These are phyloP conservation scores for Dysmachus trigonus DNA, from an alignment of 2,888 invertebrate genomes.

Conservation along the genomic window DNA sequence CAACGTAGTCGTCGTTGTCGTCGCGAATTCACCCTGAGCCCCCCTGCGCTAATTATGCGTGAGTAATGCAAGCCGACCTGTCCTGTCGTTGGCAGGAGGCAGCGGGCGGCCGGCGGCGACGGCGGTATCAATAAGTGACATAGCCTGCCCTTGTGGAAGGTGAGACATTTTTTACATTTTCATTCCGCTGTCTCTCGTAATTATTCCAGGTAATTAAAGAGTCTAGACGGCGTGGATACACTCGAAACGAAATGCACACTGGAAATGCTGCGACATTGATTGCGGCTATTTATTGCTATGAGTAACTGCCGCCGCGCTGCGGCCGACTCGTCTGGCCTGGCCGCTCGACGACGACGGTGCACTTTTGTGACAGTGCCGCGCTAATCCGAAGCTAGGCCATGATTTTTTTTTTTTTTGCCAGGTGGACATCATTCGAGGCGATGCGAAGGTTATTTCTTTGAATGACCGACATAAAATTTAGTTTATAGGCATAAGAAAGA, in stretches of 20 bases:
- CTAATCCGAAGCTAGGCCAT: background rate
- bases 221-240: slow-evolving; percentile 22
- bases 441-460: background rate
- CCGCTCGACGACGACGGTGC: background rate
- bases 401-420: background rate
- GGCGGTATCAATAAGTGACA: slow-evolving; percentile 28
- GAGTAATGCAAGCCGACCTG: slow-evolving; percentile 38
- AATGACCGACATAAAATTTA: background rate
- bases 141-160: slow-evolving; percentile 39
- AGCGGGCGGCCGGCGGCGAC: background rate
- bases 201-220: slow-evolving; percentile 40
- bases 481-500: background rate
- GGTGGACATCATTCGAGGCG: background rate
- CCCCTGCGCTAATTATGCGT: slow-evolving; percentile 18
- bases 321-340: background rate
- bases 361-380: background rate
- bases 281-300: slow-evolving; percentile 24
- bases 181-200: slow-evolving; percentile 33
- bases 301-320: background rate
- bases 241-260: slow-evolving; percentile 24
- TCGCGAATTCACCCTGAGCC: slow-evolving; percentile 1
- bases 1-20: background rate
- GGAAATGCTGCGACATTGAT: slow-evolving; percentile 16
- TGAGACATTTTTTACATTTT: slow-evolving; percentile 33
- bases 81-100: background rate